Evolutionary conservation across 1,140 invertebrate species (phyloP), one percentile per base, ranked within the genome.

Genomic region (Eufriesea mexicana): DNA sequence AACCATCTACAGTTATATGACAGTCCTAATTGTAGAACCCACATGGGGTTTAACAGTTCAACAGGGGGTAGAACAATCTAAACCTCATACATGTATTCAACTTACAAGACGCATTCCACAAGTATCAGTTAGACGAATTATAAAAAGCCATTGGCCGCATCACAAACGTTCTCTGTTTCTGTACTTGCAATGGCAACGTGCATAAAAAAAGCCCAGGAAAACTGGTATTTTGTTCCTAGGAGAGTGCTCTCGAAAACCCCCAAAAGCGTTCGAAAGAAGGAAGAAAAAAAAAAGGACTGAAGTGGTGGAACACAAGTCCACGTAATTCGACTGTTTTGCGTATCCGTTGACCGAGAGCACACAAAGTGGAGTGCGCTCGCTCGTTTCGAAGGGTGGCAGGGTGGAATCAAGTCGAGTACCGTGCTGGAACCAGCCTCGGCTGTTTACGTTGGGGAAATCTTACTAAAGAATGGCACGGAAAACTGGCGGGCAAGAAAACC

Each of bases 371-470:
- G 72, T 66, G 82, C 75, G 83, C 77, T 64, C 85, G 62, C 57
- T 87, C 80, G 81, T 86, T 84, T 84, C 64, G 83, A 82, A 75
- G 79, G 81, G 71, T 70, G 83, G 85, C 61, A 72, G 85, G 81
- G 77, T 79, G 81, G 77, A 84, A 77, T 83, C 86, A 76, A 89
- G 90, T 90, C 88, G 68, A 83, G 77, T 85, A 72, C 77, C 78
- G 74, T 85, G 74, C 67, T 78, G 81, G 86, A 88, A 83, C 71
- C 79, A 83, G 84, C 82, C 79, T 71, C 71, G 61, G 71, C 87
- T 90, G 89, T 90, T 90, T 90, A 90, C 89, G 83, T 90, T 90
- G 89, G 89, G 89, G 89, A 90, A 90, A 90, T 90, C 89, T 90
- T 86, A 89, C 87, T 86, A 84, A 89, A 86, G 88, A 89, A 89